A percentile compares a stretch with the other conserved stretches of the same genome.
These are phyloP conservation scores for Bubo blakistoni DNA, from an alignment of 2,113 vertebrate species.

Conservation along the genomic window DNA sequence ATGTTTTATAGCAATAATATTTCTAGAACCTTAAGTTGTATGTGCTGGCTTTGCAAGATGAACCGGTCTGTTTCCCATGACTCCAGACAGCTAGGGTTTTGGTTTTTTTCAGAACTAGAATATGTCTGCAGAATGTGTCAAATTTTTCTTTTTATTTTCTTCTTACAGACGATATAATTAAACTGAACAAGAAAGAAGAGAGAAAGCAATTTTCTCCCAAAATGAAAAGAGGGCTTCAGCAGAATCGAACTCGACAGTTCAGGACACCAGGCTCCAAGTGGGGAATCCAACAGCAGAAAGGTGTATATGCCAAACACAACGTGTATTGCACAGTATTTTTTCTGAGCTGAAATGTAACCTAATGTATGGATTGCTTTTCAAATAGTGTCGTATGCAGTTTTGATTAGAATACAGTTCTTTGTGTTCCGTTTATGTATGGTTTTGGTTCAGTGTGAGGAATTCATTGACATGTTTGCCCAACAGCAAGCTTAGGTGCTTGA, in stretches of 20 bases:
- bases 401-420: background rate
- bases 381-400: background rate
- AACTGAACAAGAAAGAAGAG: conserved; percentile 88
- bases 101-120: background rate
- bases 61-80: background rate
- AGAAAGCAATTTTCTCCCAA: conserved; percentile 78
- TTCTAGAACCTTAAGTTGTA: background rate
- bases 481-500: background rate
- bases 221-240: conserved; percentile 76
- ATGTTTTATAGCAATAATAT: background rate
- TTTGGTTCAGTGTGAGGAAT: background rate
- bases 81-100: background rate
- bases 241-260: conserved; percentile 73
- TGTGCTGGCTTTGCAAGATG: background rate
- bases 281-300: conserved; percentile 77
- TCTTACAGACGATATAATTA: conserved; percentile 90
- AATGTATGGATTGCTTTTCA: background rate
- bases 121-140: background rate
- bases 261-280: conserved; percentile 63
- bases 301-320: conserved; percentile 45
- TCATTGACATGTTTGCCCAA: background rate
- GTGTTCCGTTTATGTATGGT: background rate
- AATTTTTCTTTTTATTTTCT: background rate
- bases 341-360: background rate
- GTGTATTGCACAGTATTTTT: background rate